Conservation (phyloP, 1,140 invertebrate species). For the Scaptomyza pallida region DNA sequence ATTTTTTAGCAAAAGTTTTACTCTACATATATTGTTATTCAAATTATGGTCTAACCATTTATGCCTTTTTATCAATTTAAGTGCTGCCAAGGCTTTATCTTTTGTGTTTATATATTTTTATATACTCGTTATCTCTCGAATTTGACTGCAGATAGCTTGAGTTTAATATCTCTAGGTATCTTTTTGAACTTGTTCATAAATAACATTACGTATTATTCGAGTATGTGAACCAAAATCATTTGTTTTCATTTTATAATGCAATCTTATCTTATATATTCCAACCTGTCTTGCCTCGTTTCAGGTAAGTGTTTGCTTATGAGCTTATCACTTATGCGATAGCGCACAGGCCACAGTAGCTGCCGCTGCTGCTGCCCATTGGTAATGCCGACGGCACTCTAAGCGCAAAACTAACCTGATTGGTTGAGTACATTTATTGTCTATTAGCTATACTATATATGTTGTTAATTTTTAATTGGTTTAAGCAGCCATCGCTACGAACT, state of each 20-base stretch:
- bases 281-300: slow-evolving; percentile 56
- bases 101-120: not conserved
- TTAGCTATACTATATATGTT: slow-evolving; percentile 74
- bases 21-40: not conserved
- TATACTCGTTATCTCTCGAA: slow-evolving; percentile 4
- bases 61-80: slow-evolving; percentile 5
- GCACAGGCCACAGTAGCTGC: slow-evolving; percentile 16
- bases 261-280: slow-evolving; percentile 48
- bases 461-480: slow-evolving; percentile 78
- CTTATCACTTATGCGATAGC: slow-evolving; percentile 52
- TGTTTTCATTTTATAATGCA: slow-evolving; percentile 40
- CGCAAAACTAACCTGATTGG: slow-evolving; percentile 69
- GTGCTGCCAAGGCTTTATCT: slow-evolving; percentile 14
- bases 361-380: slow-evolving; percentile 29
- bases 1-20: not conserved
- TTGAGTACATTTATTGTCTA: slow-evolving; percentile 75
- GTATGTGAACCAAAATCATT: slow-evolving; percentile 19
- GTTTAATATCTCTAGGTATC: slow-evolving; percentile 1
- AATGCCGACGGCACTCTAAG: slow-evolving; percentile 53
- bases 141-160: slow-evolving; percentile 1
- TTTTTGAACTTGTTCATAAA: slow-evolving; percentile 38
- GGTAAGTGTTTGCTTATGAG: slow-evolving; percentile 60
- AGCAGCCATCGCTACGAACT: slow-evolving; percentile 60
- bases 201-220: slow-evolving; percentile 13
- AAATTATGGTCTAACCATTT: not conserved